Evolutionary conservation across 53 echinoderm and acorn worm genomes (phyloP), one percentile per base, ranked within the genome.

Genomic region (Temnopleurus reevesii): DNA sequence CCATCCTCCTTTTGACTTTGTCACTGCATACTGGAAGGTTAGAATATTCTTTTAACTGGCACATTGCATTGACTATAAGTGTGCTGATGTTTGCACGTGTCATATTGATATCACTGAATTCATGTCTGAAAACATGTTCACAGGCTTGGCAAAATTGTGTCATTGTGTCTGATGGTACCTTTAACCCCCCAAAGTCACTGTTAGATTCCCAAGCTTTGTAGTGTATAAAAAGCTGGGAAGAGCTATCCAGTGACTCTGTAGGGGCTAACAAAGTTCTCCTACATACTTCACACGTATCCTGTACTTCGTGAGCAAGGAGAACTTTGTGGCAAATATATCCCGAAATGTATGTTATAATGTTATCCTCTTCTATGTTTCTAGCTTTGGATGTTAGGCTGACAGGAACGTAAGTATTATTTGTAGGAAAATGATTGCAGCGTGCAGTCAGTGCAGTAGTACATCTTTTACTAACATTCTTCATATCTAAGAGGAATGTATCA

Each of bases 51-150:
- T 77, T 41, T 9, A 89, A 55, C 10, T 89, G n/a, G 19, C 53
- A 28, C 77, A 89, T 89, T 29, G 26, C 51, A 34, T 89, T 33
- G 23, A 46, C 86, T 43, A 86, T 71, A 2, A 86, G 76, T n/a
- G 24, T 29, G 43, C 53, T 76, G 64, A 91, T 91, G 43, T 88
- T 88, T 45, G 31, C 79, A 26, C 89, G 58, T 44, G 59, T 77
- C 91, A 89, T 88, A 25, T 89, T 91, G 44, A 12, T 27, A 46
- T 77, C 86, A 1, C 89, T 36, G 55, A 91, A 77, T 60, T 91
- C 71, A 27, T 31, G 47, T 19, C 84, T 31, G 35, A 91, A 91
- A 24, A 91, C 34, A 28, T 77, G 54, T 54, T 91, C 91, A 79
- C 91, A 89, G 13, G 54, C 77, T 35, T 41, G 12, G 57, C 91